Evolutionary conservation across 2,888 invertebrate genomes (phyloP).

Genomic region (Ophraella communa): DNA sequence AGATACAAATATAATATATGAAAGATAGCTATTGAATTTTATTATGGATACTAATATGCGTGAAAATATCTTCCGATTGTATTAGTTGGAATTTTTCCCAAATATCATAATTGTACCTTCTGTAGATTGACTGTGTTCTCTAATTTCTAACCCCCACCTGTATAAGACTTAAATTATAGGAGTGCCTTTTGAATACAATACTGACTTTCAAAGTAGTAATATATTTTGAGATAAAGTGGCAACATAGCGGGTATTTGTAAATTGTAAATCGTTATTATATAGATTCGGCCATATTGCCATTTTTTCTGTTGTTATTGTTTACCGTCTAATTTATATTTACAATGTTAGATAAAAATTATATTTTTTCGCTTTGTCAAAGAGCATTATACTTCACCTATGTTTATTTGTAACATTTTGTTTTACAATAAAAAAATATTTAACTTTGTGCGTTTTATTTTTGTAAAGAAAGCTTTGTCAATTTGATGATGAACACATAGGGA

Average conservation of each 20-base stretch:
- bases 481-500: too few relatives aligned
- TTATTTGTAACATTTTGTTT: conserved; percentile 54
- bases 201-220: conserved; percentile 32
- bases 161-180: conserved; percentile 54
- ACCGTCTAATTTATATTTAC: conserved; percentile 46
- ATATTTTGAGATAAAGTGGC: conserved; percentile 14
- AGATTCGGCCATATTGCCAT: conserved; percentile 9
- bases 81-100: conserved; percentile 15
- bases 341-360: conserved; percentile 43
- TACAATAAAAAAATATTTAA: conserved; percentile 54
- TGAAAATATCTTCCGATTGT: not conserved
- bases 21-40: not conserved
- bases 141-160: conserved; percentile 42
- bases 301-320: conserved; percentile 46
- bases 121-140: conserved; percentile 42
- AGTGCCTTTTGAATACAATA: conserved; percentile 57
- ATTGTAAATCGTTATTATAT: conserved; percentile 1
- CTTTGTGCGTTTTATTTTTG: conserved; percentile 33
- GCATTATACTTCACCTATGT: conserved; percentile 38
- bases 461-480: not conserved
- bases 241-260: not conserved
- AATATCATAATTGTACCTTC: conserved; percentile 28
- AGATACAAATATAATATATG: conserved; percentile 21
- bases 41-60: not conserved
- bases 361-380: conserved; percentile 36